A percentile compares a stretch with the other conserved stretches of the same genome.
Evolutionary conservation across 2,888 invertebrate genomes (phyloP).

Genomic region (Trissolcus japonicus): DNA sequence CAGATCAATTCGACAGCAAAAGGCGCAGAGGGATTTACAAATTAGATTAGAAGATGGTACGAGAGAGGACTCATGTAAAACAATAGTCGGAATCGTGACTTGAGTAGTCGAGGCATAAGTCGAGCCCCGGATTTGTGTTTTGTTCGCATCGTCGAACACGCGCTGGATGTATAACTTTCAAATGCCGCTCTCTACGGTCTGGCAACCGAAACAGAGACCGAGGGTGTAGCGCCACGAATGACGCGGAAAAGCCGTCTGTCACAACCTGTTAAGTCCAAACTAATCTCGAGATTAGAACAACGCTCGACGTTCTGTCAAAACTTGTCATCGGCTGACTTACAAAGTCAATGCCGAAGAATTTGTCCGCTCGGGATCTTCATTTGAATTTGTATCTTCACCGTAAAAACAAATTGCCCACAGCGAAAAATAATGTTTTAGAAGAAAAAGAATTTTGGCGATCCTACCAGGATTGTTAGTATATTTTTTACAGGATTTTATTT

Average conservation of each 20-base stretch:
- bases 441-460: too few relatives aligned
- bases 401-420: too few relatives aligned
- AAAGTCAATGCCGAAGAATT: constrained; percentile 46
- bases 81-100: constrained; percentile 61
- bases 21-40: constrained; percentile 65
- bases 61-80: constrained; percentile 64
- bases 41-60: constrained; percentile 68
- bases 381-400: constrained; percentile 20
- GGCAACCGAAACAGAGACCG: constrained; percentile 21
- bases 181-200: constrained; percentile 38
- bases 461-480: too few relatives aligned
- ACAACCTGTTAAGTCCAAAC: constrained; percentile 66
- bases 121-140: constrained; percentile 53
- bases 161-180: constrained; percentile 35
- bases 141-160: constrained; percentile 49
- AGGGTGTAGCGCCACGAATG: constrained; percentile 22
- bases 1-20: constrained; percentile 54
- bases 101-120: constrained; percentile 52
- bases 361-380: constrained; percentile 26
- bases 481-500: too few relatives aligned
- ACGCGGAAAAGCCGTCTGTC: constrained; percentile 58
- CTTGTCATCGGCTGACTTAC: constrained; percentile 68
- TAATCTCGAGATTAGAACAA: constrained; percentile 70
- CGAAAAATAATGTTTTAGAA: too few relatives aligned
- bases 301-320: constrained; percentile 71